Evolutionary conservation across 92 coral and sea anemone species (phyloP), one percentile per base, ranked within the genome.

Genomic region (Porites evermanni): DNA sequence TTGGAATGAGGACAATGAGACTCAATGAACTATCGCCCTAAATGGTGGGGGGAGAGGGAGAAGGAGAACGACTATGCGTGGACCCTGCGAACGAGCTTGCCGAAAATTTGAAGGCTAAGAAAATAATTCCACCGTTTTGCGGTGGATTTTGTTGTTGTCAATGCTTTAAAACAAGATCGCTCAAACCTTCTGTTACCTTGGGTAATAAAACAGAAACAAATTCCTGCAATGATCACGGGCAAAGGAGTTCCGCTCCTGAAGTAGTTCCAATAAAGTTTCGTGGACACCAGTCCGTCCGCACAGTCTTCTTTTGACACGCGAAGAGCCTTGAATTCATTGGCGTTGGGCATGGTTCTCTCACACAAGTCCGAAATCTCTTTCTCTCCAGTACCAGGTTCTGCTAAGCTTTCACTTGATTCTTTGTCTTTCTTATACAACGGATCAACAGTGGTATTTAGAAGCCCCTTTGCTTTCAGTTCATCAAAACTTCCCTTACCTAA

Each of bases 191-290:
- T 11, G 12, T 63, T 63, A 63, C 67, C 67, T 63, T 63, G 67
- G 6, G 67, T 63, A 20, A 63, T 63, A 63, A 63, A 20, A 63
- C n/a, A 63, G 2, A 4, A 63, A 14, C 7, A 16, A 63, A 18
- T 63, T 63, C n/a, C n/a, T 1, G 74, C 44, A 23, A 69, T 19
- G n/a, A 69, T 69, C 12, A 24, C 44, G 13, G 12, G 7, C 74
- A 23, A 18, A 69, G 51, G 50, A 7, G n/a, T 1, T 63, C 67
- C 67, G 67, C 23, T 63, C 8, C 67, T 63, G 20, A 63, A 63
- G 67, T 69, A 69, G 18, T 69, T 19, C 74, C 71, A 67, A 67
- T 67, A 67, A 24, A 67, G 71, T 21, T 67, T 67, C 12, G 24
- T 14, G 9, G 71, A 67, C 23, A 67, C 71, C 19, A n/a, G 4